Evolutionary conservation across 2,113 vertebrate genomes (phyloP).

Genomic region (Cyanistes caeruleus): DNA sequence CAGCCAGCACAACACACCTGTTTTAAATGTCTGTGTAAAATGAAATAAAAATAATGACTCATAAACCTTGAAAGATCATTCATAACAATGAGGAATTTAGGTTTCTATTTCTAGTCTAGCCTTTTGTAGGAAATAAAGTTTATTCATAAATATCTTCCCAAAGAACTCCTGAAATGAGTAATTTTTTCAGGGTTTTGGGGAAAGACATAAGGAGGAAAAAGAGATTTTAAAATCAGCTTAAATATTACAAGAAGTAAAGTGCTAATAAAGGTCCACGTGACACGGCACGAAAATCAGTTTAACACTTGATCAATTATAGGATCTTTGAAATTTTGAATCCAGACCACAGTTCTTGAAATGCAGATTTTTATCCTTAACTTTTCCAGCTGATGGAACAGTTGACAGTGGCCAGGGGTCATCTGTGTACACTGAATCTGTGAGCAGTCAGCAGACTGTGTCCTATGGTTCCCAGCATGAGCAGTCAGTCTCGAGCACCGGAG

Average conservation of each 20-base stretch:
- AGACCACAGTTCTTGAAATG: not conserved
- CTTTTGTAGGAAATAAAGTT: not conserved
- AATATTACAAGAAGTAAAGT: not conserved
- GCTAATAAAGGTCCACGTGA: not conserved
- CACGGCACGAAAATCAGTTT: not conserved
- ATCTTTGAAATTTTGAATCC: not conserved
- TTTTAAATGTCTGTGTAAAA: not conserved
- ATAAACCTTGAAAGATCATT: not conserved
- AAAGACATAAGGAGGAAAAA: not conserved
- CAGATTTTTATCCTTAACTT: not conserved
- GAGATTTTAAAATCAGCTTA: not conserved
- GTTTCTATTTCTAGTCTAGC: not conserved
- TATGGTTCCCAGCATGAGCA: constrained; percentile 86
- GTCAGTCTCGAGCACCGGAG: constrained; percentile 69
- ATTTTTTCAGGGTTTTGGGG: not conserved
- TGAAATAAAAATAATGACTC: not conserved
- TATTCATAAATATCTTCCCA: not conserved
- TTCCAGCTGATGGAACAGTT: constrained; percentile 83
- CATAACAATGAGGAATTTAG: not conserved
- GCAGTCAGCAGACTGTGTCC: constrained; percentile 86
- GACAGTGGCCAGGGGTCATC: constrained; percentile 95
- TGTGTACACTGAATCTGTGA: constrained; percentile 86
- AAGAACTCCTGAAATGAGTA: not conserved
- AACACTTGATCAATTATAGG: not conserved
- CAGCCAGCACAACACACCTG: not conserved